phyloP scores from a whole-genome alignment of 2,113 vertebrate species.

The rabbit (Oryctolagus cuniculus) region DNA sequence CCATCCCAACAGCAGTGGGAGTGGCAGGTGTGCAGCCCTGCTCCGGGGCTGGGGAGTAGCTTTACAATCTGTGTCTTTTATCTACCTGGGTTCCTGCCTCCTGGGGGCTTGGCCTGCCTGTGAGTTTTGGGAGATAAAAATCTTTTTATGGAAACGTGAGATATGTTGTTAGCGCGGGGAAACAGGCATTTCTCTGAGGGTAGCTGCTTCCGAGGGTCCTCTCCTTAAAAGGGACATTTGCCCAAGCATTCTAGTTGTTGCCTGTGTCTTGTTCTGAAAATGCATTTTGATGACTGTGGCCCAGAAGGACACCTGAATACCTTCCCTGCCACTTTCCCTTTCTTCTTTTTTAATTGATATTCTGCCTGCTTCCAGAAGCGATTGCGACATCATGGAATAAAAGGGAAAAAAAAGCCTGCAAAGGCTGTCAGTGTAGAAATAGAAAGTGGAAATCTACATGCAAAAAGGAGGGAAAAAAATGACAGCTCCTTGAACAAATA shows the following conservation, averaged over 20 bases:
- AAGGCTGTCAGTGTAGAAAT: slow-evolving; percentile 44
- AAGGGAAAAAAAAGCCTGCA: slow-evolving; percentile 25
- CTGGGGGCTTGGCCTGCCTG: neutral
- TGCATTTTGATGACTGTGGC: neutral
- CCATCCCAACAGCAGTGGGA: neutral
- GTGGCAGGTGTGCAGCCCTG: neutral
- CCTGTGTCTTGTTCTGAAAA: neutral
- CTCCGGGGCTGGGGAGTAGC: neutral
- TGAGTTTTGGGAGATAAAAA: neutral
- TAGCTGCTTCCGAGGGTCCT: neutral
- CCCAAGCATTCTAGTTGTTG: neutral
- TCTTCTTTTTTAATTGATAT: slow-evolving; percentile 39
- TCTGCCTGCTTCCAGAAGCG: slow-evolving; percentile 15
- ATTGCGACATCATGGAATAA: neutral
- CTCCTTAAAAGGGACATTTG: neutral
- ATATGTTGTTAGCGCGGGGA: neutral
- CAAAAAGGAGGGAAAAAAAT: neutral
- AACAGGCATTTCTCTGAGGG: neutral
- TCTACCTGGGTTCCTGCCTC: neutral
- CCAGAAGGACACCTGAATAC: slow-evolving; percentile 30
- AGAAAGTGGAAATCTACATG: slow-evolving; percentile 45
- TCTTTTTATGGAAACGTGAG: neutral
- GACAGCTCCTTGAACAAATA: neutral
- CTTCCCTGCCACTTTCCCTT: neutral
- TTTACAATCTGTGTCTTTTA: neutral